These are phyloP conservation scores for Sebastes jordani DNA, from an alignment of 2,797 vertebrate species.

Conservation along the genomic window DNA sequence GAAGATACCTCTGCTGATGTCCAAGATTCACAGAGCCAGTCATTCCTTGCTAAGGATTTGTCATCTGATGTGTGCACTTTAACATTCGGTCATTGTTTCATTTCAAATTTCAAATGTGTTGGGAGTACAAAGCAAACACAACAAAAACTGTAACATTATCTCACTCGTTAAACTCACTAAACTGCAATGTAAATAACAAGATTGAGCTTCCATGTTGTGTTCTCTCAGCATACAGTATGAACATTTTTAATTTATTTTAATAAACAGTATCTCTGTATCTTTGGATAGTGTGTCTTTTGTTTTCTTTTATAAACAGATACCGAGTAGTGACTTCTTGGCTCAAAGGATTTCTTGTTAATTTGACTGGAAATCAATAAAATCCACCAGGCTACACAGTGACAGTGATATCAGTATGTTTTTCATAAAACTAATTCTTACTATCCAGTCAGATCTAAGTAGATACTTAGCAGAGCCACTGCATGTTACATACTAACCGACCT, in stretches of 20 bases:
- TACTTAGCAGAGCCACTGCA: not conserved
- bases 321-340: not conserved
- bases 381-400: not conserved
- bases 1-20: too few relatives aligned
- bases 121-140: not conserved
- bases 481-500: slow-evolving; percentile 76
- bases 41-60: too few relatives aligned
- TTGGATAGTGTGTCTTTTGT: not conserved
- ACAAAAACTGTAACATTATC: not conserved
- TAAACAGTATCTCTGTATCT: not conserved
- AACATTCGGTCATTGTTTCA: not conserved
- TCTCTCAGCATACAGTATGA: not conserved
- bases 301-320: not conserved
- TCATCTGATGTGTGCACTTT: rapidly evolving
- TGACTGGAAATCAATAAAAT: not conserved
- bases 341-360: not conserved
- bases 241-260: not conserved
- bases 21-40: too few relatives aligned
- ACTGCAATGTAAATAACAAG: too few relatives aligned
- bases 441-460: not conserved
- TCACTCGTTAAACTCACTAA: not conserved
- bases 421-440: not conserved
- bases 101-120: not conserved
- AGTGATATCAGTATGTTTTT: not conserved
- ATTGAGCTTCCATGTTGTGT: not conserved